Evolutionary conservation across 1,140 invertebrate species (phyloP).

Genomic region (Parapsyche elsis): DNA sequence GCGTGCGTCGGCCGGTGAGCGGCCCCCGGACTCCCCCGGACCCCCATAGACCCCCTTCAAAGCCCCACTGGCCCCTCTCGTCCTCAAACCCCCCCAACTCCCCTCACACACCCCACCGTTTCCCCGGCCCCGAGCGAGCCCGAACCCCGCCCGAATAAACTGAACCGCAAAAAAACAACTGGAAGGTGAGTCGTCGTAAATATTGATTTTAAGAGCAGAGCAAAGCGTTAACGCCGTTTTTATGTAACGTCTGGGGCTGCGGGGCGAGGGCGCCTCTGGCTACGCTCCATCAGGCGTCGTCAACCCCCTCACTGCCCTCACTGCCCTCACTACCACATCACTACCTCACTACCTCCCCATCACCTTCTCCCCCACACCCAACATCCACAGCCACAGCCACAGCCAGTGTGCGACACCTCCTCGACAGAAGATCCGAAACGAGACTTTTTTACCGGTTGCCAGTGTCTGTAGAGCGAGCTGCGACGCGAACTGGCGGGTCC

Average conservation of each 20-base stretch:
- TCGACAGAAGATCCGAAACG: no score
- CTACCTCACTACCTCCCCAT: not conserved
- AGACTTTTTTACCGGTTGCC: no score
- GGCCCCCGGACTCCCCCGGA: not conserved
- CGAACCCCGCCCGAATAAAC: conserved; percentile 39
- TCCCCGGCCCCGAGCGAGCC: conserved; percentile 8
- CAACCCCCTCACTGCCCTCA: no score
- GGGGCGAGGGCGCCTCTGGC: conserved; percentile 38
- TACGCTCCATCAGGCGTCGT: conserved; percentile 22
- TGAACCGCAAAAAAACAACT: conserved; percentile 46
- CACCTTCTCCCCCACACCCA: not conserved
- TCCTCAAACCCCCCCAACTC: not conserved
- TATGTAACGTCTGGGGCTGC: conserved; percentile 41
- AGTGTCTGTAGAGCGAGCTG: no score
- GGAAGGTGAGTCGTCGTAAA: conserved; percentile 47
- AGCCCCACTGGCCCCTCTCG: no score
- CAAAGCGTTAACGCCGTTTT: conserved; percentile 47
- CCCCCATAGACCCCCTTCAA: no score
- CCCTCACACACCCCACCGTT: not conserved
- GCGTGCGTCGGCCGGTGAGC: conserved; percentile 21
- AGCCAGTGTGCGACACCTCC: not conserved
- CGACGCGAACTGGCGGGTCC: no score
- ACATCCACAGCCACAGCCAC: not conserved
- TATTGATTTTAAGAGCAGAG: conserved; percentile 47
- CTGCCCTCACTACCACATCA: no score